Evolutionary conservation across 2,888 invertebrate genomes (phyloP).

Genomic region (Andrena flavipes): DNA sequence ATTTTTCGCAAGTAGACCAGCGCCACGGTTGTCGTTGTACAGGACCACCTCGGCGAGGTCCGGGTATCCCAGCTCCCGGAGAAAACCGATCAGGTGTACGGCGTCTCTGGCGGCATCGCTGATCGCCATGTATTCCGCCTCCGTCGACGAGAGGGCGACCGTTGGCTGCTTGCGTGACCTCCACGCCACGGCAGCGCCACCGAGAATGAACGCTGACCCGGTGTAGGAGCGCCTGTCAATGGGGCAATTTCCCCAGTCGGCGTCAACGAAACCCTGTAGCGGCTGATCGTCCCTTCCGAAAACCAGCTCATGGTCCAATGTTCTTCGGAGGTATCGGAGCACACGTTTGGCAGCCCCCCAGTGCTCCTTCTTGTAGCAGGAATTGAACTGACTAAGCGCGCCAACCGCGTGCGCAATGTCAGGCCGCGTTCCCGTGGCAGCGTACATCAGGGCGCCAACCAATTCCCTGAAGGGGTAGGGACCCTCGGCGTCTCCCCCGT

Average conservation of each 20-base stretch:
- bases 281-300: background rate
- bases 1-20: too few species aligned
- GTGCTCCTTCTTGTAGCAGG: background rate
- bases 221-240: background rate
- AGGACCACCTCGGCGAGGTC: too few species aligned
- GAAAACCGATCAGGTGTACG: background rate
- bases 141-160: background rate
- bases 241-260: background rate
- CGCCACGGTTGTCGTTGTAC: too few species aligned
- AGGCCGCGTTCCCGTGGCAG: background rate
- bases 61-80: too few species aligned
- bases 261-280: background rate
- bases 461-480: background rate
- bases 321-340: conserved; percentile 25
- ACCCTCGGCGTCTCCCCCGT: background rate
- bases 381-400: conserved; percentile 50
- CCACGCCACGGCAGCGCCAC: background rate
- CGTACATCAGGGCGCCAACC: conserved; percentile 2
- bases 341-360: conserved; percentile 16
- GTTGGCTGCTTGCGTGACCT: background rate
- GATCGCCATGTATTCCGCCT: background rate
- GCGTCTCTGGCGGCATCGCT: background rate
- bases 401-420: conserved; percentile 1
- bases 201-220: background rate
- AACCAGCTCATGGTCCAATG: background rate